phyloP scores from a whole-genome alignment of 2,888 invertebrate genomes.

The Oscheius sp. region DNA sequence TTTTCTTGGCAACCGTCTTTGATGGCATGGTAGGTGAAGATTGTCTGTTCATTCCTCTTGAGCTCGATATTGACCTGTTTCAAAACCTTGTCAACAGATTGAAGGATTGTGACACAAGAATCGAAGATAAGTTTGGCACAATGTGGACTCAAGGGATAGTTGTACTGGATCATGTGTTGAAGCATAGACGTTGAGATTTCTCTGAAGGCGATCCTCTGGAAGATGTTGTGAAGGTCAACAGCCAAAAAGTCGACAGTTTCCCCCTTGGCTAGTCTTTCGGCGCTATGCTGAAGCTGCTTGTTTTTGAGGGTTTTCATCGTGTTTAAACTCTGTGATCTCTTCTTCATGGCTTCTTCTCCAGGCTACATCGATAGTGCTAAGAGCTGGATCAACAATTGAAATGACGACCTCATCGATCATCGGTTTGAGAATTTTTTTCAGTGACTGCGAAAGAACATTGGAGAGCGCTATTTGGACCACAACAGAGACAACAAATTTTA shows the following conservation, averaged over 20 bases:
- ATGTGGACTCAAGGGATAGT: conserved; percentile 23
- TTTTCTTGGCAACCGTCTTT: background rate
- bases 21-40: conserved; percentile 3
- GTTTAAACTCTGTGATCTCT: background rate
- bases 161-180: conserved; percentile 19
- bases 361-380: background rate
- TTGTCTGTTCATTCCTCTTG: conserved; percentile 4
- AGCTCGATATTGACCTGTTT: conserved; percentile 7
- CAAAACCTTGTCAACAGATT: background rate
- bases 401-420: conserved; percentile 10
- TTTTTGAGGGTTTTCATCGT: background rate
- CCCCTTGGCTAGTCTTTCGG: background rate
- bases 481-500: no score
- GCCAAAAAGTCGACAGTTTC: conserved; percentile 8
- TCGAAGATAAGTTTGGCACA: conserved; percentile 13
- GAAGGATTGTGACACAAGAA: background rate
- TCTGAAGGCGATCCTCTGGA: conserved; percentile 12
- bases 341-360: background rate
- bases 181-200: background rate
- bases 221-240: conserved; percentile 16
- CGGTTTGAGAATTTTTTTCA: conserved; percentile 1
- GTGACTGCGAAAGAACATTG: background rate
- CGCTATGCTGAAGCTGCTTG: background rate
- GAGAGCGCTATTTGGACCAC: no score
- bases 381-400: background rate